phyloP scores from a whole-genome alignment of 2,888 invertebrate species.

The Cetonia aurata region DNA sequence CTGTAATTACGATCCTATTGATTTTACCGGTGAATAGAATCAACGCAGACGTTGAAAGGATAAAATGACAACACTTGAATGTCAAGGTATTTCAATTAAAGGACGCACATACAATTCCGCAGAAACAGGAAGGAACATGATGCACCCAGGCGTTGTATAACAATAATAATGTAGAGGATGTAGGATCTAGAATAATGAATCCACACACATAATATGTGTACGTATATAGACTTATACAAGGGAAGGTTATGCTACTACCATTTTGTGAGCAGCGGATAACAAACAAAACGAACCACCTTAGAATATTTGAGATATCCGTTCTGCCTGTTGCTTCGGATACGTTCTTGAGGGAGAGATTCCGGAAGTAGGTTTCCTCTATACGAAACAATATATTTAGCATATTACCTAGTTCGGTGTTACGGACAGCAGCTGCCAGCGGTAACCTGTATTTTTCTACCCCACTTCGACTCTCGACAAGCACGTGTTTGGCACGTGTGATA shows the following conservation, averaged over 20 bases:
- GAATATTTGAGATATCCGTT: conserved; percentile 60
- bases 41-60: too few relatives aligned
- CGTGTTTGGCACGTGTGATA: conserved; percentile 58
- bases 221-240: not conserved
- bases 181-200: conserved; percentile 20
- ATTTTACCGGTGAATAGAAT: too few relatives aligned
- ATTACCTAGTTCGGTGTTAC: conserved; percentile 60
- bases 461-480: conserved; percentile 50
- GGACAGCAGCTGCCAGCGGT: conserved; percentile 59
- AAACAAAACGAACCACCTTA: conserved; percentile 50
- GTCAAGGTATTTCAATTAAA: too few relatives aligned
- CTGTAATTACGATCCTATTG: too few relatives aligned
- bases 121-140: too few relatives aligned
- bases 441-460: conserved; percentile 60
- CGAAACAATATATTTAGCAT: conserved; percentile 64
- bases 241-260: conserved; percentile 13
- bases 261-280: not conserved
- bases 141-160: not conserved
- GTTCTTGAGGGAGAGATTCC: conserved; percentile 62
- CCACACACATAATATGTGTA: not conserved
- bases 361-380: conserved; percentile 63
- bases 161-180: conserved; percentile 28
- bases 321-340: conserved; percentile 64
- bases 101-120: too few relatives aligned
- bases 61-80: too few relatives aligned